Evolutionary conservation across 1,140 invertebrate genomes (phyloP).

Genomic region (Bombus sylvicola): DNA sequence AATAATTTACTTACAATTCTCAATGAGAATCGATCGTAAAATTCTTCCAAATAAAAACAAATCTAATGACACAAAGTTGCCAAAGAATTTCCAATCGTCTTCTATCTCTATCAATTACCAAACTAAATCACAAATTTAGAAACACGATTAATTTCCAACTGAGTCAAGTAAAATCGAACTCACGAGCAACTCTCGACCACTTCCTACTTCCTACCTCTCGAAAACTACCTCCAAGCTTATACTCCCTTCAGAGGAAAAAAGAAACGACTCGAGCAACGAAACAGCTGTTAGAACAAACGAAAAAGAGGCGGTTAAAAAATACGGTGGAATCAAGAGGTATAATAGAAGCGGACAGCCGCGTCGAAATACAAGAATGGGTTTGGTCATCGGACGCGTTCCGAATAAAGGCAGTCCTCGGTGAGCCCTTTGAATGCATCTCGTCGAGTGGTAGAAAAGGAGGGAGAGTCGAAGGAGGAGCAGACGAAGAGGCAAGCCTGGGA

Average conservation of each 20-base stretch:
- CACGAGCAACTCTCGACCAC: no score
- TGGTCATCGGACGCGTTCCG: conserved; percentile 46
- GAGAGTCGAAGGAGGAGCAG: neutral
- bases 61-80: no score
- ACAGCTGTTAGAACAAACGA: conserved; percentile 26
- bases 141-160: no score
- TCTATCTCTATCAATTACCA: no score
- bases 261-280: neutral
- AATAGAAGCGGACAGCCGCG: conserved; percentile 18
- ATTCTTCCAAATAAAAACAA: no score
- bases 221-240: no score
- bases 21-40: no score
- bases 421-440: conserved; percentile 35
- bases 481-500: conserved; percentile 31
- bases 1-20: no score
- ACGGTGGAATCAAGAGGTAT: neutral
- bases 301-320: neutral
- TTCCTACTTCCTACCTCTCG: neutral
- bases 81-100: no score
- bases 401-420: conserved; percentile 35
- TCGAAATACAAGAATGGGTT: conserved; percentile 19
- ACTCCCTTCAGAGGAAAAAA: no score
- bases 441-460: neutral
- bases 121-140: no score
- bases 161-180: no score